Evolutionary conservation across 1,140 invertebrate species (phyloP), one percentile per base, ranked within the genome.

Genomic region (Caenorhabditis inopinata): DNA sequence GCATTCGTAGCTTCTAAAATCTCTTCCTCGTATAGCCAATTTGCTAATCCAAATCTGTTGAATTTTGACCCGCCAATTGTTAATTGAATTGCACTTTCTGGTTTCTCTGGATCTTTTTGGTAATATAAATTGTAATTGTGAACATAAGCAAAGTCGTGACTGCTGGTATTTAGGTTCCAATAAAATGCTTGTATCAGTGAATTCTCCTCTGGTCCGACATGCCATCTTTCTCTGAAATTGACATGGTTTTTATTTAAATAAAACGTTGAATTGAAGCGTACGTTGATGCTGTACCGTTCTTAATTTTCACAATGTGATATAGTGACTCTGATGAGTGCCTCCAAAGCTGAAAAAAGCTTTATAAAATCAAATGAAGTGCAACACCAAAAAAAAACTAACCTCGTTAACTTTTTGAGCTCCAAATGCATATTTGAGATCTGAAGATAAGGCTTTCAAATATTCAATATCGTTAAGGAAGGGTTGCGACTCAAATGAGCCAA

Each of bases 21-120:
- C 35, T 81, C 80, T 45, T 81, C 80, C 81, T 88, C 86, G 78
- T 88, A 89, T n/a, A 86, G 74, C 87, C 87, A 88, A 75, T 87
- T 84, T 11, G 87, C 75, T 25, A 88, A 62, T 32, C 80, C 80
- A 49, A 80, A 81, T 47, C 74, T 46, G 23, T 58, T 46, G 1
- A 68, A 62, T 2, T 53, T 46, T 6, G 38, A 27, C 38, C 80
- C 80, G 6, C 62, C 62, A 32, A 21, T n/a, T 16, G 74, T 81
- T 21, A 81, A n/a, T 18, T 73, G 48, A 32, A 73, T 58, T 0
- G 80, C 80, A 16, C 27, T 23, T 1, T 75, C 53, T 25, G 53
- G 74, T 38, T 42, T 45, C 29, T 77, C 83, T 4, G 85, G 84
- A 12, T 78, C 73, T 16, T 81, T 45, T 80, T 87, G 85, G 68